A percentile compares a stretch with the other conserved stretches of the same genome.
These are phyloP conservation scores for Acheta domesticus DNA, from an alignment of 2,888 invertebrate genomes.

Conservation along the genomic window DNA sequence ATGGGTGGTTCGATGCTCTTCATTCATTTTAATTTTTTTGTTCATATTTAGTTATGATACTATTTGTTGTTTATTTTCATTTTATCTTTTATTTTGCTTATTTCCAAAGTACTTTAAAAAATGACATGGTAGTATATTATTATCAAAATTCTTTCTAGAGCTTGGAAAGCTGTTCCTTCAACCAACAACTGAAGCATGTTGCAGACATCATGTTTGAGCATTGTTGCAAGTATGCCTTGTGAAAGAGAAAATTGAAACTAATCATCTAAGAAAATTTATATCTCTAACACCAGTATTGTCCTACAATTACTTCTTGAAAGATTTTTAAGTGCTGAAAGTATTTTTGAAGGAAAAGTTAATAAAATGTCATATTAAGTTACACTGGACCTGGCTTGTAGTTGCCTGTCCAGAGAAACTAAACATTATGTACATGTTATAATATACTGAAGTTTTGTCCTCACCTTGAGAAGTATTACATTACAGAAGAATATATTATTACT, in stretches of 20 bases:
- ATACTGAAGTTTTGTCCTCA: too few relatives aligned
- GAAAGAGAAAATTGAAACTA: neutral
- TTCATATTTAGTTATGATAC: slow-evolving; percentile 30
- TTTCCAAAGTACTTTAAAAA: slow-evolving; percentile 25
- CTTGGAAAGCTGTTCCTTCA: slow-evolving; percentile 27
- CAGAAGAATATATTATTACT: neutral
- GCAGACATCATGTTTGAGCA: slow-evolving; percentile 3
- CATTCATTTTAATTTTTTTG: slow-evolving; percentile 28
- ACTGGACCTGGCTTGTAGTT: too few relatives aligned
- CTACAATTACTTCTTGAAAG: too few relatives aligned
- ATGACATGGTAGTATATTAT: neutral
- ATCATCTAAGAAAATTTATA: neutral
- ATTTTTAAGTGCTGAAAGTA: too few relatives aligned
- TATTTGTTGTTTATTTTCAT: slow-evolving; percentile 22
- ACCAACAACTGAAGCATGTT: slow-evolving; percentile 20
- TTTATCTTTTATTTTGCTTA: slow-evolving; percentile 26
- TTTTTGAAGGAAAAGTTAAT: too few relatives aligned
- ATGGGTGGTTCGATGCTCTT: neutral
- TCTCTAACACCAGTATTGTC: neutral
- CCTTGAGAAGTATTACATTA: too few relatives aligned
- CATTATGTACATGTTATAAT: too few relatives aligned
- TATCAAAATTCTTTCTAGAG: slow-evolving; percentile 21
- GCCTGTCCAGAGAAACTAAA: too few relatives aligned
- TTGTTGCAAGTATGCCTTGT: slow-evolving; percentile 18
- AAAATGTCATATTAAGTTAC: too few relatives aligned